Conservation (phyloP, 1,140 invertebrate species). For the Drosophila truncata region DNA sequence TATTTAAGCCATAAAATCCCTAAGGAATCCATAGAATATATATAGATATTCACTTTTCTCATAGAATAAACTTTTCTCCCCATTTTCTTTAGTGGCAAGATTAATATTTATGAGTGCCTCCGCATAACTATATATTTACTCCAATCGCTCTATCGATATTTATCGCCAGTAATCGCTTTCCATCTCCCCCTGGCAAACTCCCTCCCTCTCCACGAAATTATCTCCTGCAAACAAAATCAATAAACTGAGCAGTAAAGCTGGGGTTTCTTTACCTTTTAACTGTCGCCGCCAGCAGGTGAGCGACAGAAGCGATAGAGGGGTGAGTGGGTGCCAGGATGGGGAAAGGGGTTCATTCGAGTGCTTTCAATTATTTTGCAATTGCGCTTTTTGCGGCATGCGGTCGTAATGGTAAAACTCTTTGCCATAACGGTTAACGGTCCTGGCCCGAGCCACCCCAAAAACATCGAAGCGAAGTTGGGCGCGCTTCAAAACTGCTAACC, state of each 20-base stretch:
- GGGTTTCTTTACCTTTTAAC: conserved; percentile 22
- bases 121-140: background rate
- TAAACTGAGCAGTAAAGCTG: conserved; percentile 35
- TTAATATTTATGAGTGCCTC: conserved; percentile 6
- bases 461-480: conserved; percentile 4
- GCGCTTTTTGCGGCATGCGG: conserved; percentile 49
- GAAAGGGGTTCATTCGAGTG: conserved; percentile 34
- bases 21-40: background rate
- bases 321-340: background rate
- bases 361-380: conserved; percentile 64
- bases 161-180: conserved; percentile 7
- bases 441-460: conserved; percentile 14
- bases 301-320: conserved; percentile 2
- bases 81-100: background rate
- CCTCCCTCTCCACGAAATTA: background rate
- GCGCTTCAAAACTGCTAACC: conserved; percentile 35
- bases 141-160: conserved; percentile 11
- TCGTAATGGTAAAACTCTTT: conserved; percentile 47
- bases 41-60: background rate
- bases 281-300: conserved; percentile 31
- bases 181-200: background rate
- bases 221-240: conserved; percentile 44
- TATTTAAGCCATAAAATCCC: background rate
- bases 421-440: conserved; percentile 54
- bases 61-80: background rate